Base-by-base conservation (phyloP, 2,113 vertebrate genomes). In the Ursus arctos region DNA sequence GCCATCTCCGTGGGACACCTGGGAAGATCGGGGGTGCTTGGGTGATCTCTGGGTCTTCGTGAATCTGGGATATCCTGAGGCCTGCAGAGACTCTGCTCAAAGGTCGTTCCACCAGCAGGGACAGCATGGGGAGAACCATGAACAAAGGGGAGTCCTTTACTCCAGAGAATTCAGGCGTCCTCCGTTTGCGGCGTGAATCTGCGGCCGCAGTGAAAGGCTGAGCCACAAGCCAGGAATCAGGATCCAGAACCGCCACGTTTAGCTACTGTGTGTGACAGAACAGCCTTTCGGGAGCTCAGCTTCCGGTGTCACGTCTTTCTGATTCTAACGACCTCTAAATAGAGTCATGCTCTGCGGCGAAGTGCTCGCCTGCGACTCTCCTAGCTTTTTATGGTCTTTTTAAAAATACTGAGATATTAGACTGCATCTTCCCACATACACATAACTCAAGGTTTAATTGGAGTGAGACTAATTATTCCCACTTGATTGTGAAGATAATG, bases 391-490 rank as follows among this genome's bases (percentile, higher is more conserved):
- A 40, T 16, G 83, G 55, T 53, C 86, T 90, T 96, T 36, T 40
- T 40, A 77, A 28, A 90, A 94, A 88, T 47, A 26, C 43, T 21
- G 80, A 26, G 59, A 11, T 33, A 51, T 51, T 14, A 28, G 65
- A 26, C 59, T 33, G 72, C 63, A 28, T 53, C 61, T 90, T 53
- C 33, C 31, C 53, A 26, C 10, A 65, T 4, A 21, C 57, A 53
- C 11, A 12, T 55, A 91, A 76, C 36, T 86, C 82, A 26, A 57
- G 40, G 47, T 89, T 55, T 95, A 89, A 87, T 92, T 71, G 91
- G 59, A 97, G 79, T 51, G 95, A 92, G 57, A 92, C 65, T 89
- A 65, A 97, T 82, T 82, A 76, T 65, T 77, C 79, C 80, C 79
- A 63, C 79, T 87, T 76, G 1, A 22, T 19, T 8, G n/a, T 92